These are phyloP conservation scores for Trachurus trachurus DNA, from an alignment of 2,797 vertebrate species.

Conservation along the genomic window DNA sequence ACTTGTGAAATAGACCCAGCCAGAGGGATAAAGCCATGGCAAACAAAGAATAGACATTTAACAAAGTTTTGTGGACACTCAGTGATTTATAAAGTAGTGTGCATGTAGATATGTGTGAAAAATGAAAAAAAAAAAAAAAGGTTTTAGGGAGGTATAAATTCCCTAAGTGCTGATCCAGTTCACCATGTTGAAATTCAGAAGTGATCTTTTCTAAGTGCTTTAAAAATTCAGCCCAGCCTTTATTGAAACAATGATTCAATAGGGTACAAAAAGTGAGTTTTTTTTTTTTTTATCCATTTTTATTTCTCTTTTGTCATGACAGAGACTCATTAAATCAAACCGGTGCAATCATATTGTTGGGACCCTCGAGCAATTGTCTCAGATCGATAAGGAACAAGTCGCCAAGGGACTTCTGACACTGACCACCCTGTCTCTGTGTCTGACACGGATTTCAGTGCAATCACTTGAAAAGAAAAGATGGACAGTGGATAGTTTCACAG, in stretches of 20 bases:
- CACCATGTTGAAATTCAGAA: neutral
- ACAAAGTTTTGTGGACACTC: too few relatives aligned
- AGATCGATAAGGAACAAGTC: slow-evolving; percentile 17
- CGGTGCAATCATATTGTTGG: slow-evolving; percentile 10
- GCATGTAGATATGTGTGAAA: neutral
- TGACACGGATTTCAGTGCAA: neutral
- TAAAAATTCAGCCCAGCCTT: neutral
- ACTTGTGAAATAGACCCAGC: too few relatives aligned
- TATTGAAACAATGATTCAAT: slow-evolving; percentile 2
- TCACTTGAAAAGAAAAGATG: neutral
- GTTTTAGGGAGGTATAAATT: neutral
- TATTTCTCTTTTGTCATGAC: slow-evolving; percentile 7
- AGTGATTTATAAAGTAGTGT: too few relatives aligned
- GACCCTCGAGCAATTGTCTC: slow-evolving; percentile 2
- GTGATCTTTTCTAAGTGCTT: neutral
- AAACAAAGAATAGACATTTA: too few relatives aligned
- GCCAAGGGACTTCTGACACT: neutral
- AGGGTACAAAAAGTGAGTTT: neutral
- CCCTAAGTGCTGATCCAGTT: neutral
- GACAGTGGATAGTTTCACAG: slow-evolving; percentile 3
- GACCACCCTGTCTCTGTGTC: neutral
- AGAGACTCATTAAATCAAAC: slow-evolving; percentile 25
- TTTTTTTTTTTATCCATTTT: neutral
- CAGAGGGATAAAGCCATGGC: too few relatives aligned
- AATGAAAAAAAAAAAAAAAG: neutral